Conservation (phyloP, 2,888 invertebrate species). For the Temnothorax unifasciatus region DNA sequence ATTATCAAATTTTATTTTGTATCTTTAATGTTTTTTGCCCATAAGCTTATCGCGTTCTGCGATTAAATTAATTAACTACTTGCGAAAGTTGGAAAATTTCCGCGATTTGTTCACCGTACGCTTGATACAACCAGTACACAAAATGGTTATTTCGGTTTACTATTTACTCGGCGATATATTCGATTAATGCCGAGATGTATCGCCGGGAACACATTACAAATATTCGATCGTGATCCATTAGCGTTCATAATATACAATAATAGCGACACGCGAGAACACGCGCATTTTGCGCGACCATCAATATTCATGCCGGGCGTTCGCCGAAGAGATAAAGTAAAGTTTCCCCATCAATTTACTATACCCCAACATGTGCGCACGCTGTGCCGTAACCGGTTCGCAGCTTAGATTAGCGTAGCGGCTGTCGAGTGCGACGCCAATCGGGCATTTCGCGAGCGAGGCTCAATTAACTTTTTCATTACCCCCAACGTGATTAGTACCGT, state of each 20-base stretch:
- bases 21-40: not conserved
- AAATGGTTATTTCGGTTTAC: not conserved
- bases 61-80: constrained; percentile 36
- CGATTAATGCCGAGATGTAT: constrained; percentile 41
- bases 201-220: constrained; percentile 33
- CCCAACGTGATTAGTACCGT: constrained; percentile 54
- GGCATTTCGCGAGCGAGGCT: constrained; percentile 62
- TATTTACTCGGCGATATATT: constrained; percentile 1
- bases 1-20: constrained; percentile 15
- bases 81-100: constrained; percentile 7
- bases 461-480: constrained; percentile 74
- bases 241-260: constrained; percentile 40
- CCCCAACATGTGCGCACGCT: not conserved
- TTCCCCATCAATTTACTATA: constrained; percentile 48
- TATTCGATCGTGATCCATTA: constrained; percentile 53
- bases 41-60: constrained; percentile 4
- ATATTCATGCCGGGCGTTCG: constrained; percentile 35
- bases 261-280: constrained; percentile 35
- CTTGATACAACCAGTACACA: not conserved
- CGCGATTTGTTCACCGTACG: not conserved
- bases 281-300: constrained; percentile 39
- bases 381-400: not conserved
- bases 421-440: constrained; percentile 48
- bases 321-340: constrained; percentile 42
- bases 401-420: constrained; percentile 28